Conservation (phyloP, 2,797 vertebrate genomes). For the Ctenopoma kingsleyae region DNA sequence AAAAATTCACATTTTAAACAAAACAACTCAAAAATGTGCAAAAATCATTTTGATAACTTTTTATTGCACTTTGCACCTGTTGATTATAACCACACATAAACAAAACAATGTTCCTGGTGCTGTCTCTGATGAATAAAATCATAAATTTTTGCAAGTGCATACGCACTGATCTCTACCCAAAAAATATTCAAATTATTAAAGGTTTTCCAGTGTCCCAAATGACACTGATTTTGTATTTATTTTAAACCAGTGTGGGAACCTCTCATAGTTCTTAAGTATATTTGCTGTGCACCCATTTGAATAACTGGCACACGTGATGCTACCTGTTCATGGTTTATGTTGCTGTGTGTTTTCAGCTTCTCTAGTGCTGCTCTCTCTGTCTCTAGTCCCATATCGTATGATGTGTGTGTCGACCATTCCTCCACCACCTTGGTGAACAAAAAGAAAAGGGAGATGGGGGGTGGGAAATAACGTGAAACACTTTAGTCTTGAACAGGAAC, state of each 20-base stretch:
- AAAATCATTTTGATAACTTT: too few relatives aligned
- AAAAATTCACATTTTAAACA: neutral
- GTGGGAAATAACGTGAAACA: neutral
- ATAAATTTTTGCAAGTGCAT: neutral
- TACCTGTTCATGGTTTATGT: slow-evolving; percentile 84
- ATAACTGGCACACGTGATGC: neutral
- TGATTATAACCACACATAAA: neutral
- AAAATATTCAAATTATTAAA: neutral
- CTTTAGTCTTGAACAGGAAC: neutral
- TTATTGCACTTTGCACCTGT: too few relatives aligned
- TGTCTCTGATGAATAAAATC: neutral
- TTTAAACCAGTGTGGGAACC: neutral
- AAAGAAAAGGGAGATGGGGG: neutral
- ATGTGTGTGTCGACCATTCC: slow-evolving; percentile 74
- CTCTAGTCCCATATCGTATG: slow-evolving; percentile 80
- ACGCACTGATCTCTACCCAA: neutral
- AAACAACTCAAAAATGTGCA: neutral
- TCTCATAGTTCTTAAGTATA: neutral
- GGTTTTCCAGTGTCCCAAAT: neutral
- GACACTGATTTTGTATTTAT: too few relatives aligned
- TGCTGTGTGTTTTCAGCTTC: slow-evolving; percentile 75
- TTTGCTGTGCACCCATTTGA: neutral
- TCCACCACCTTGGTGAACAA: slow-evolving; percentile 80
- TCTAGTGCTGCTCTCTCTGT: slow-evolving; percentile 72
- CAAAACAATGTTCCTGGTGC: neutral